A percentile compares a stretch with the other conserved stretches of the same genome.
These are phyloP conservation scores for Rhynchophorus ferrugineus DNA, from an alignment of 1,140 invertebrate genomes.

Conservation along the genomic window DNA sequence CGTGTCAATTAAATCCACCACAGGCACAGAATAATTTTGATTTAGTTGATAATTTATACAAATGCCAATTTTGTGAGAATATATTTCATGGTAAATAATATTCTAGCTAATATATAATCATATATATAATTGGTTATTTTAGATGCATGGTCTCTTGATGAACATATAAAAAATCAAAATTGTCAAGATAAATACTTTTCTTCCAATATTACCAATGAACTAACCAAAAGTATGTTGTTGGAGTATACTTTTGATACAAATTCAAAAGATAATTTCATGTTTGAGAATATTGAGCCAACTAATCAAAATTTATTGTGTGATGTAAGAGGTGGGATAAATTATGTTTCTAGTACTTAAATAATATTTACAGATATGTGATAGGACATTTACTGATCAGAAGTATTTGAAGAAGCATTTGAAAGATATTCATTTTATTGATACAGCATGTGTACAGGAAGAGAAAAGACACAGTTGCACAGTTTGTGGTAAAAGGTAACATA, in stretches of 20 bases:
- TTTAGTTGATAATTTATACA: slow-evolving; percentile 30
- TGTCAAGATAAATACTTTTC: slow-evolving; percentile 36
- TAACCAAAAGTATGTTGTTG: slow-evolving; percentile 28
- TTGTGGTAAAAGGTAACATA: slow-evolving; percentile 37
- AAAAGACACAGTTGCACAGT: slow-evolving; percentile 51
- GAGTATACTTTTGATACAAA: slow-evolving; percentile 27
- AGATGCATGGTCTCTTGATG: slow-evolving; percentile 39
- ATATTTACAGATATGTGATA: slow-evolving; percentile 31
- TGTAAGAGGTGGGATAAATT: slow-evolving; percentile 22
- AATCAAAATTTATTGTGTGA: slow-evolving; percentile 25
- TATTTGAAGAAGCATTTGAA: slow-evolving; percentile 35
- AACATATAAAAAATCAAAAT: slow-evolving; percentile 37
- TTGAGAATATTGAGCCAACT: slow-evolving; percentile 13
- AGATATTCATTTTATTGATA: slow-evolving; percentile 31
- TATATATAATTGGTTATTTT: slow-evolving; percentile 12
- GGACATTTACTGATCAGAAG: slow-evolving; percentile 27
- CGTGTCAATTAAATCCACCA: slow-evolving; percentile 22
- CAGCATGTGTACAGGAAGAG: slow-evolving; percentile 36
- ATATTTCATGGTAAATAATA: slow-evolving; percentile 33
- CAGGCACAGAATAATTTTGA: slow-evolving; percentile 33
- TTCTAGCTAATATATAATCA: background rate
- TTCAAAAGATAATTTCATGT: slow-evolving; percentile 20
- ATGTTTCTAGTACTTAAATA: background rate
- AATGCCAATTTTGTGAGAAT: slow-evolving; percentile 39
- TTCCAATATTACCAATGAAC: slow-evolving; percentile 24